phyloP scores from a whole-genome alignment of 2,888 invertebrate genomes.

The Schizaphis graminum region DNA sequence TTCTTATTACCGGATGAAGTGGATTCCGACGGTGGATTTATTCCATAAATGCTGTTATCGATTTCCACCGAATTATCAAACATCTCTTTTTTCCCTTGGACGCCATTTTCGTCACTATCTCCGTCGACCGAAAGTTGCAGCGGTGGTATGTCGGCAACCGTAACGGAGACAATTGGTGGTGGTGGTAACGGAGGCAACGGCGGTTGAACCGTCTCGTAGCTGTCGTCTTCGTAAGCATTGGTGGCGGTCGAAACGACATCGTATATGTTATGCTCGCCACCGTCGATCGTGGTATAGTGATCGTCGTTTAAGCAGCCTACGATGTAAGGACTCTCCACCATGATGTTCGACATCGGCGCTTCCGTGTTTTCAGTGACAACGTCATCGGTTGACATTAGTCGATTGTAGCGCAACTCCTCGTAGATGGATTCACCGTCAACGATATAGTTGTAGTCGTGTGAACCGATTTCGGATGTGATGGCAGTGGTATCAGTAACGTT shows the following conservation, averaged over 20 bases:
- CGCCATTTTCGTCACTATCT: background rate
- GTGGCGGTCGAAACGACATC: constrained; percentile 19
- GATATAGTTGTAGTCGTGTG: constrained; percentile 33
- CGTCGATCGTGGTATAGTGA: constrained; percentile 51
- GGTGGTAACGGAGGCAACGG: background rate
- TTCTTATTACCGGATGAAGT: constrained; percentile 68
- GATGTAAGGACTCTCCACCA: background rate
- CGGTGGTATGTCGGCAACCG: background rate
- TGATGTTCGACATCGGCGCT: constrained; percentile 21
- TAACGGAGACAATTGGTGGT: background rate
- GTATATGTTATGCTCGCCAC: constrained; percentile 41
- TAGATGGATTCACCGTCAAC: constrained; percentile 29
- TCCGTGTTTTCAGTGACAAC: background rate
- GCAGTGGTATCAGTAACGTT: background rate
- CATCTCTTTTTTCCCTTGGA: background rate
- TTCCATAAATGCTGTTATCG: constrained; percentile 70
- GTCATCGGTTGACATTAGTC: background rate
- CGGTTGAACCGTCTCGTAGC: constrained; percentile 40
- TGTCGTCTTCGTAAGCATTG: constrained; percentile 22
- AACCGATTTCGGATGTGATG: background rate
- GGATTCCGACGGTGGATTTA: constrained; percentile 68
- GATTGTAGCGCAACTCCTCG: constrained; percentile 37
- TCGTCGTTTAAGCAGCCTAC: background rate
- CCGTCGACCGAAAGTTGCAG: background rate
- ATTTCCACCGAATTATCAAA: constrained; percentile 69